Conservation (phyloP, 2,797 vertebrate genomes). For the Parambassis ranga region DNA sequence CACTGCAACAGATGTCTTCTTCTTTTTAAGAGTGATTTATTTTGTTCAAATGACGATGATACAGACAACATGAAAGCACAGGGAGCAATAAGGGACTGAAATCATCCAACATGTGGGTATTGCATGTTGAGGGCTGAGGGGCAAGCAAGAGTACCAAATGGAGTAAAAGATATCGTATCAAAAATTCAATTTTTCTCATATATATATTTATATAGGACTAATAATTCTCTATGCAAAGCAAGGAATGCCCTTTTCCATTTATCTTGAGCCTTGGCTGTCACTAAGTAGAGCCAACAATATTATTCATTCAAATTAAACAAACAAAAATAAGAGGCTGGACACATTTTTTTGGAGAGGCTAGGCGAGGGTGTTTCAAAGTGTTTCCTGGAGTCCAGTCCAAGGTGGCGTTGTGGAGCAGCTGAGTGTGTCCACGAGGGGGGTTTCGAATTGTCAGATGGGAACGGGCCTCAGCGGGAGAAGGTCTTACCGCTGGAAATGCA, state of each 20-base stretch:
- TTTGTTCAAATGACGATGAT: conserved; percentile 72
- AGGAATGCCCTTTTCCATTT: conserved; percentile 73
- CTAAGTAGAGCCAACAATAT: conserved; percentile 49
- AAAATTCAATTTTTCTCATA: conserved; percentile 75
- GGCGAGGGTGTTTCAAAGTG: conserved; percentile 28
- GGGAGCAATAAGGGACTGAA: conserved; percentile 24
- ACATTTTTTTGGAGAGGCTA: conserved; percentile 49
- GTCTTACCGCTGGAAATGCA: conserved; percentile 89
- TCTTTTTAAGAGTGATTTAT: conserved; percentile 68
- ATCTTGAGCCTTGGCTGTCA: conserved; percentile 58
- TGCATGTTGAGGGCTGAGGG: conserved; percentile 18
- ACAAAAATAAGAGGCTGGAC: conserved; percentile 40
- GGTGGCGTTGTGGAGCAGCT: conserved; percentile 47
- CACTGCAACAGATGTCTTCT: not conserved
- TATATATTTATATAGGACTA: conserved; percentile 82
- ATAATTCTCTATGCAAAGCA: conserved; percentile 82
- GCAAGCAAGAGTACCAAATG: conserved; percentile 84
- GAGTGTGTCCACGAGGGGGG: conserved; percentile 35
- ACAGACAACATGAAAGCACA: conserved; percentile 72
- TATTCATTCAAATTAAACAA: conserved; percentile 38
- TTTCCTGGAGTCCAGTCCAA: conserved; percentile 64
- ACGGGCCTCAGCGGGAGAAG: conserved; percentile 80
- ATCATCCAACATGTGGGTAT: conserved; percentile 42
- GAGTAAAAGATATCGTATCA: conserved; percentile 83
- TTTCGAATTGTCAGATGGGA: conserved; percentile 21